Evolutionary conservation across 2,113 vertebrate genomes (phyloP).

Genomic region (Pyxicephalus adspersus): DNA sequence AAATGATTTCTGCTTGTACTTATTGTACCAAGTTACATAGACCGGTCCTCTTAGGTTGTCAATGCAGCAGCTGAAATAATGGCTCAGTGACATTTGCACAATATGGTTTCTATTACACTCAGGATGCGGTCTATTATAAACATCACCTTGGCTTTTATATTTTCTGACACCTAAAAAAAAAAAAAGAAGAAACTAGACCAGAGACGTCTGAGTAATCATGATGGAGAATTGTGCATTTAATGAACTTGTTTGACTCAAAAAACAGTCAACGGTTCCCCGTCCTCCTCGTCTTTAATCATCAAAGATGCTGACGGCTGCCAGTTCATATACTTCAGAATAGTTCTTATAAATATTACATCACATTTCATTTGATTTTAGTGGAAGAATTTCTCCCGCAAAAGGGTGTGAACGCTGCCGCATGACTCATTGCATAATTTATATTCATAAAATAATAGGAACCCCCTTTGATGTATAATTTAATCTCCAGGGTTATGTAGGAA

Average conservation of each 20-base stretch:
- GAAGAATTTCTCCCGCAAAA: neutral
- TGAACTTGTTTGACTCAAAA: conserved; percentile 4
- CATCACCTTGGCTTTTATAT: neutral
- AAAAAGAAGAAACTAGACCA: neutral
- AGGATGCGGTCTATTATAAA: conserved; percentile 14
- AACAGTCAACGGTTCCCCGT: neutral
- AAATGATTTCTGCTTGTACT: too few relatives aligned
- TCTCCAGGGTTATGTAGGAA: neutral
- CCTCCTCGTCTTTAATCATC: neutral
- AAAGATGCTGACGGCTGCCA: neutral
- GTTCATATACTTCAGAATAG: neutral
- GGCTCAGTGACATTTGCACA: neutral
- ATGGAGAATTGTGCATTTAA: neutral
- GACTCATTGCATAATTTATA: neutral
- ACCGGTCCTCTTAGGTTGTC: neutral
- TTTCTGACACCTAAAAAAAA: conserved; percentile 1
- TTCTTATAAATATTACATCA: neutral
- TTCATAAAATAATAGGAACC: neutral
- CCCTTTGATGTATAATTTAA: neutral
- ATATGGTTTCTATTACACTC: conserved; percentile 9
- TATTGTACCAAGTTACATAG: too few relatives aligned
- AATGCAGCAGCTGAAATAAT: neutral
- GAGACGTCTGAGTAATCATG: conserved; percentile 3
- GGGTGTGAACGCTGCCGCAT: neutral
- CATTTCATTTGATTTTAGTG: neutral